Evolutionary conservation across 1,140 invertebrate species (phyloP).

Genomic region (Maniola jurtina): DNA sequence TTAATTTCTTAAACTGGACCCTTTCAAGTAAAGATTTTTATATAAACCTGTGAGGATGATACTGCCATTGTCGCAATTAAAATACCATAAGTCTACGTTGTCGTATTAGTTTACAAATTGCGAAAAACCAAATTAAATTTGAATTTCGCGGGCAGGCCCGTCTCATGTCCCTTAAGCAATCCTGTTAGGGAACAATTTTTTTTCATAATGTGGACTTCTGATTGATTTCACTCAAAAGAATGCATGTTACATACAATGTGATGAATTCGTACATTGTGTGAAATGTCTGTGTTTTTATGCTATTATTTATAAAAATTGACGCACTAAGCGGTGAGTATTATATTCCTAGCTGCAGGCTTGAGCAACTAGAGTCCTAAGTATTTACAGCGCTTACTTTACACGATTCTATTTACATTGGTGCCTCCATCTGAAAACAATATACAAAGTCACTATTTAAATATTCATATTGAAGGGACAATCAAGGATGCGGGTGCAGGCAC

Average conservation of each 20-base stretch:
- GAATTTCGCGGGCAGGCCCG: too few relatives aligned
- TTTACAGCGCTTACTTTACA: slow-evolving; percentile 23
- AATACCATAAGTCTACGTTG: too few relatives aligned
- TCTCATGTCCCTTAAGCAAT: too few relatives aligned
- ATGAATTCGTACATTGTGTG: background rate
- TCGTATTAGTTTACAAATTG: too few relatives aligned
- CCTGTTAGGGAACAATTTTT: too few relatives aligned
- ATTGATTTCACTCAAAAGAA: background rate
- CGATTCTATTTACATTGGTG: slow-evolving; percentile 57
- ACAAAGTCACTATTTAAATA: background rate
- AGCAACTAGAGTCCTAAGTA: slow-evolving; percentile 46
- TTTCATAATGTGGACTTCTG: background rate
- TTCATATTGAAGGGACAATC: background rate
- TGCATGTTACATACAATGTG: slow-evolving; percentile 6
- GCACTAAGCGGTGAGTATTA: slow-evolving; percentile 42
- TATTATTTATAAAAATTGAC: slow-evolving; percentile 9
- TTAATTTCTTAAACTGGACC: too few relatives aligned
- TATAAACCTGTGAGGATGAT: too few relatives aligned
- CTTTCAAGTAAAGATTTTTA: too few relatives aligned
- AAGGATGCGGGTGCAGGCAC: too few relatives aligned
- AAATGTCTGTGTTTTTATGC: slow-evolving; percentile 10
- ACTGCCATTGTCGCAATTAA: too few relatives aligned
- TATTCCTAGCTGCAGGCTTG: slow-evolving; percentile 35
- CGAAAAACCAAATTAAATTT: too few relatives aligned
- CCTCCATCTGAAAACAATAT: slow-evolving; percentile 45